Conservation (phyloP, 2,888 invertebrate genomes). For the Dioctria rufipes region DNA sequence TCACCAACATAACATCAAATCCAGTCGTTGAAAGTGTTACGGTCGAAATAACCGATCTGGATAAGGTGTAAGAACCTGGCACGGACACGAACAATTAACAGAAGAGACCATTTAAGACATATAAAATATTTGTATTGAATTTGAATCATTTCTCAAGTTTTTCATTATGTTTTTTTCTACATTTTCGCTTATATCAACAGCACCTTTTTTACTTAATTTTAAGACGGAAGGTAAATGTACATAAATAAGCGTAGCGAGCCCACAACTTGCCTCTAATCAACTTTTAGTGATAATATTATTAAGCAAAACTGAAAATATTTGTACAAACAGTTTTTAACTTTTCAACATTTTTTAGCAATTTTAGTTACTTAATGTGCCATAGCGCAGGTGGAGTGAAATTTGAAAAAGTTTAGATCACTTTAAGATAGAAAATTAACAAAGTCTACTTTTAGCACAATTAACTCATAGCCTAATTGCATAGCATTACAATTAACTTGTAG, state of each 20-base stretch:
- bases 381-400: too few relatives aligned
- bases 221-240: not conserved
- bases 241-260: not conserved
- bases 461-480: too few relatives aligned
- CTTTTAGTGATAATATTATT: not conserved
- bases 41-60: conserved; percentile 82
- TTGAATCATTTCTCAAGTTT: too few relatives aligned
- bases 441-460: too few relatives aligned
- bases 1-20: conserved; percentile 69
- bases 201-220: not conserved
- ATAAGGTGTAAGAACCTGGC: conserved; percentile 68
- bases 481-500: too few relatives aligned
- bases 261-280: conserved; percentile 11
- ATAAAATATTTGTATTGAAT: too few relatives aligned
- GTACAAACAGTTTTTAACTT: too few relatives aligned
- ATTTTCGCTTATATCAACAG: not conserved
- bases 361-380: not conserved
- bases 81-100: too few relatives aligned
- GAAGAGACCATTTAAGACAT: too few relatives aligned
- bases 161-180: not conserved
- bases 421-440: too few relatives aligned
- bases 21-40: conserved; percentile 79
- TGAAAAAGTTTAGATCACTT: too few relatives aligned
- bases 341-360: not conserved
- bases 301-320: not conserved